These are phyloP conservation scores for Smutsia gigantea DNA, from an alignment of 2,797 vertebrate genomes.

Conservation along the genomic window DNA sequence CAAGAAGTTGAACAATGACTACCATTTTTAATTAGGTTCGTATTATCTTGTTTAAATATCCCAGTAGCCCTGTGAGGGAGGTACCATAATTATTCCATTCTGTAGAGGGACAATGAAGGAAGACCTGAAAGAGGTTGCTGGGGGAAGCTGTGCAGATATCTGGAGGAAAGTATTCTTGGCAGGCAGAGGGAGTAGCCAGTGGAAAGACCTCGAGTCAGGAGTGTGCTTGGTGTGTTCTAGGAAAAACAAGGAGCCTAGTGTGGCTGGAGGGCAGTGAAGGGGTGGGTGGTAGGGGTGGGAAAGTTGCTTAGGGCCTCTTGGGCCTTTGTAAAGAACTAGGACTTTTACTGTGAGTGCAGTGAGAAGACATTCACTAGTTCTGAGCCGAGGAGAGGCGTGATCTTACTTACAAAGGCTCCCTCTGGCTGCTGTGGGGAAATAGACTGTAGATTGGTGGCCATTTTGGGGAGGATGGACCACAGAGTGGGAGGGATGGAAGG, in stretches of 20 bases:
- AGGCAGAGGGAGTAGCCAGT: neutral
- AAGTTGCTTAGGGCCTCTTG: neutral
- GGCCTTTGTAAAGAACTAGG: neutral
- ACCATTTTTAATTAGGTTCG: too few species aligned
- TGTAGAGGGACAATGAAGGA: neutral
- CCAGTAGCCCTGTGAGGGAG: too few species aligned
- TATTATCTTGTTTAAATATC: too few species aligned
- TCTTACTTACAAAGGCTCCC: conserved; percentile 2
- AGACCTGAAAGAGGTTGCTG: conserved; percentile 17
- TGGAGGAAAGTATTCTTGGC: conserved; percentile 35
- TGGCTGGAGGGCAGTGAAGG: neutral
- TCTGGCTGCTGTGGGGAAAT: neutral
- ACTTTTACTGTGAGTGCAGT: conserved; percentile 33
- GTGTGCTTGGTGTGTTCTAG: neutral
- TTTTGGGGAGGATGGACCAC: neutral
- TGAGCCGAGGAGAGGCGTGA: neutral
- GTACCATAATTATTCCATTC: too few species aligned
- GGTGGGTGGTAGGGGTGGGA: neutral
- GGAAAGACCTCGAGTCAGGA: neutral
- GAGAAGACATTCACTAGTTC: neutral
- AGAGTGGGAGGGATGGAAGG: neutral
- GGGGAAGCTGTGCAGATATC: neutral
- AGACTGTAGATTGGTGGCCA: neutral
- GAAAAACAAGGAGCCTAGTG: neutral
- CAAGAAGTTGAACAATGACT: too few species aligned